These are phyloP conservation scores for Nothobranchius furzeri DNA, from an alignment of 2,113 vertebrate genomes.

Conservation along the genomic window DNA sequence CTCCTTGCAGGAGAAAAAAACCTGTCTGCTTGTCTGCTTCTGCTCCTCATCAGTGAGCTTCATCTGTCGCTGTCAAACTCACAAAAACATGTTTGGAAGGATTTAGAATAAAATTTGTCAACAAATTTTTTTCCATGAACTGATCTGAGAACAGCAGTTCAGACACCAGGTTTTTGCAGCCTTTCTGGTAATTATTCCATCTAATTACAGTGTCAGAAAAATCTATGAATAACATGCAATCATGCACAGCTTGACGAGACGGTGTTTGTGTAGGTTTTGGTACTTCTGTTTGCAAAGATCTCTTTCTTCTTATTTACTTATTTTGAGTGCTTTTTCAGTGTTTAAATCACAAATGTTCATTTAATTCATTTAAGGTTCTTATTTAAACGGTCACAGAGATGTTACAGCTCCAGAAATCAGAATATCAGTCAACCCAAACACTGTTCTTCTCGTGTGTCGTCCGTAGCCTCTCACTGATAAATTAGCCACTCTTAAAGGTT, in stretches of 20 bases:
- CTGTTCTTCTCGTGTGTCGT: no score
- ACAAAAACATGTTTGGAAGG: background rate
- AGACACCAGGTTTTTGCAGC: constrained; percentile 13
- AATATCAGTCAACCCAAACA: no score
- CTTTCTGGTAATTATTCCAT: constrained; percentile 33
- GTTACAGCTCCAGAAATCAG: no score
- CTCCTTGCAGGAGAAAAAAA: constrained; percentile 1
- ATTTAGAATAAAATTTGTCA: background rate
- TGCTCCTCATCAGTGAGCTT: background rate
- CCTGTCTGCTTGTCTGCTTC: background rate
- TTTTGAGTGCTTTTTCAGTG: no score
- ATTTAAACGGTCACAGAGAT: no score
- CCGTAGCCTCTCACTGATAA: no score
- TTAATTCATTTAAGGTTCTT: no score
- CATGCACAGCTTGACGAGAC: constrained; percentile 29
- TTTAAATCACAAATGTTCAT: no score
- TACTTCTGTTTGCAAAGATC: constrained; percentile 13
- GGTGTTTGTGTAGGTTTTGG: constrained; percentile 1
- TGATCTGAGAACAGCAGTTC: constrained; percentile 26
- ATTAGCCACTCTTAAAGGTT: no score
- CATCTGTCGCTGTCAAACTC: background rate
- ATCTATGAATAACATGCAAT: constrained; percentile 22
- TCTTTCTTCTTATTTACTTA: background rate
- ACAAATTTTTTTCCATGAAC: background rate
- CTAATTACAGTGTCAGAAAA: constrained; percentile 43